These are phyloP conservation scores for Larimichthys polyactis DNA, from an alignment of 2,113 vertebrate genomes.

Conservation along the genomic window DNA sequence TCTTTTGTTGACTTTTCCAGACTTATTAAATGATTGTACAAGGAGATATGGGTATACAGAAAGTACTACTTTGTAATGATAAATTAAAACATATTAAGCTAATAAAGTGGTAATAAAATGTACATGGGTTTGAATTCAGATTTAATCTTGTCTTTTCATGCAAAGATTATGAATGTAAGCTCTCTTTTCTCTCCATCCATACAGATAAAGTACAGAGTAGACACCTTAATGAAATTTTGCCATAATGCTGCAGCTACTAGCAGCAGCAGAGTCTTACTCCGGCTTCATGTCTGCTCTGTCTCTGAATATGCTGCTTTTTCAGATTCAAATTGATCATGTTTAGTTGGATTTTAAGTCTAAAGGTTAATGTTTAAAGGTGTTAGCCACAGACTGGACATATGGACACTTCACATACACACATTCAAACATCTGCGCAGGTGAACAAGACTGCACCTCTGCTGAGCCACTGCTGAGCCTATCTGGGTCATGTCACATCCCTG, in stretches of 20 bases:
- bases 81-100: no score
- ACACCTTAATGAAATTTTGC: not conserved
- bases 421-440: not conserved
- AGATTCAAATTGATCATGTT: no score
- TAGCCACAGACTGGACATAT: not conserved
- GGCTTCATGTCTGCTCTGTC: not conserved
- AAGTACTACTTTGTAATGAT: not conserved
- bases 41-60: not conserved
- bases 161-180: not conserved
- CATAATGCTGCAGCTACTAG: not conserved
- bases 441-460: constrained; percentile 12
- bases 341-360: not conserved
- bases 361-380: not conserved
- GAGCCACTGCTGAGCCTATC: constrained; percentile 24
- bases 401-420: not conserved
- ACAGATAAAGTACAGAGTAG: not conserved
- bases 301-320: not conserved
- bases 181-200: not conserved
- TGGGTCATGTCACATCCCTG: constrained; percentile 38
- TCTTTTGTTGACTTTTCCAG: not conserved
- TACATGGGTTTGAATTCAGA: not conserved
- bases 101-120: not conserved
- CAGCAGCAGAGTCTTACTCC: not conserved
- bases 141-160: not conserved
- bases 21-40: not conserved